phyloP scores from a whole-genome alignment of 2,797 vertebrate genomes.

The Coregonus ussuriensis region DNA sequence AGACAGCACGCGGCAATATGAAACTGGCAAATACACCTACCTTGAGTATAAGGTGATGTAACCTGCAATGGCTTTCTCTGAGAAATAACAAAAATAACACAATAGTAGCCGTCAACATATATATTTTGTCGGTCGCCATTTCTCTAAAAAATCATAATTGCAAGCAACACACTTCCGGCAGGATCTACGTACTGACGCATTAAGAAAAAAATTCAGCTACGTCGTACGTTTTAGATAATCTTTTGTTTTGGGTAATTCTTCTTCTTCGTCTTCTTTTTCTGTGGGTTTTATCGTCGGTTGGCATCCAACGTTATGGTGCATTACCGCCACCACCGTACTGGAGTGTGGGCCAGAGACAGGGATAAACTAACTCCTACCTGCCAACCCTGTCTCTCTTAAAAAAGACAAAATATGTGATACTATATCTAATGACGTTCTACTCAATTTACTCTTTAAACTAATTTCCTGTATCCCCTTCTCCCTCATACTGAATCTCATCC shows the following conservation, averaged over 20 bases:
- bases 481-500: no score
- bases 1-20: neutral
- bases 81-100: slow-evolving; percentile 36
- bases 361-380: no score
- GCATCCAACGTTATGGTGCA: no score
- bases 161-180: neutral
- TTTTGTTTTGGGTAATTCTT: neutral
- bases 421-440: no score
- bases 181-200: neutral
- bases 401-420: no score
- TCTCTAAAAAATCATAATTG: slow-evolving; percentile 32
- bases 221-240: neutral
- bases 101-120: slow-evolving; percentile 35
- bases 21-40: slow-evolving; percentile 24
- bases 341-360: no score
- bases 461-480: no score
- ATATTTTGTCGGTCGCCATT: slow-evolving; percentile 55
- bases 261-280: no score
- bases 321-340: no score
- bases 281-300: no score
- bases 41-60: slow-evolving; percentile 61
- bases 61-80: slow-evolving; percentile 39
- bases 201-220: neutral
- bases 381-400: no score
- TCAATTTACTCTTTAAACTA: no score